Evolutionary conservation across 2,888 invertebrate species (phyloP).

Genomic region (Dasypolia templi): DNA sequence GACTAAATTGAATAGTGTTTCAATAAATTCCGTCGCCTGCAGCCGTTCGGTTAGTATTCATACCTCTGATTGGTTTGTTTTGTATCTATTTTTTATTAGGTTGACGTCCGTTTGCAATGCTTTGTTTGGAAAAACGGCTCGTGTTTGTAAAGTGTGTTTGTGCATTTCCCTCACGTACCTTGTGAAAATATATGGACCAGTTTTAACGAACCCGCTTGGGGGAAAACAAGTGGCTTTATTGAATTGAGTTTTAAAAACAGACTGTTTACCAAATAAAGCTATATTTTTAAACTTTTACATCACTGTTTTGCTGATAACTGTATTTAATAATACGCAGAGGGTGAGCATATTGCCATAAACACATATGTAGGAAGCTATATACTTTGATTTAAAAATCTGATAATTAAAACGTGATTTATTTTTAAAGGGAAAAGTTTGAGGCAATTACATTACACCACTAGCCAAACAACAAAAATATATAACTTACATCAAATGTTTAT

Average conservation of each 20-base stretch:
- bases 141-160: conserved; percentile 45
- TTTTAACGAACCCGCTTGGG: conserved; percentile 48
- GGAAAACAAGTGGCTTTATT: conserved; percentile 42
- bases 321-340: too few species aligned
- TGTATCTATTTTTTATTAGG: conserved; percentile 49
- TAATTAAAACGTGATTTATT: neutral
- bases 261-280: conserved; percentile 24
- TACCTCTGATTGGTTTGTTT: conserved; percentile 49
- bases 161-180: conserved; percentile 50
- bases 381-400: neutral
- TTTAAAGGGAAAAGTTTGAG: neutral
- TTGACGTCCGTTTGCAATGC: conserved; percentile 17
- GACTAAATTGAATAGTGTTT: conserved; percentile 32
- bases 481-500: neutral
- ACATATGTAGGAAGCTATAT: too few species aligned
- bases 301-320: too few species aligned
- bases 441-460: too few species aligned
- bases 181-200: conserved; percentile 44
- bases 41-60: conserved; percentile 42
- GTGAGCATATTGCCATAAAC: neutral
- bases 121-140: conserved; percentile 29
- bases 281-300: neutral
- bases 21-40: conserved; percentile 34
- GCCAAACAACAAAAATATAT: neutral
- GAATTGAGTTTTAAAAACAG: conserved; percentile 41